These are phyloP conservation scores for Clarias magur DNA, from an alignment of 2,113 vertebrate species.

Conservation along the genomic window DNA sequence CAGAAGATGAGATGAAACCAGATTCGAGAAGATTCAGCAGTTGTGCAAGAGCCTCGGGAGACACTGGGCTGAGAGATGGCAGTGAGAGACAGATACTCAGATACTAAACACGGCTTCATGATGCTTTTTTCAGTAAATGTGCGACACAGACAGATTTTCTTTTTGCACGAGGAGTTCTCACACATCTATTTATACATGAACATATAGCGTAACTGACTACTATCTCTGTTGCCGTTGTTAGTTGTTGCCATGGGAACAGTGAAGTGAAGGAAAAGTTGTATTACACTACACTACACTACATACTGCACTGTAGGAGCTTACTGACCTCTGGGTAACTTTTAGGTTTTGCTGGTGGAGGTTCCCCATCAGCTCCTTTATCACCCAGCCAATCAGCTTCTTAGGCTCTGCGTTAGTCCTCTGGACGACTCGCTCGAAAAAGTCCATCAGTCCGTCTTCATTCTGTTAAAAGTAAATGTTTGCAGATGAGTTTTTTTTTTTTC, in stretches of 20 bases:
- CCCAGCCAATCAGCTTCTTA: slow-evolving; percentile 89
- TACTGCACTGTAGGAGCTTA: neutral
- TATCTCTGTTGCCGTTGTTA: neutral
- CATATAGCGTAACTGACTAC: neutral
- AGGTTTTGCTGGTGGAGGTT: slow-evolving; percentile 82
- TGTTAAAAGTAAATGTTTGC: slow-evolving; percentile 58
- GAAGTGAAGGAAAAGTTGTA: neutral
- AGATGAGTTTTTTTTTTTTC: no score
- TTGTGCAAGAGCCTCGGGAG: slow-evolving; percentile 77
- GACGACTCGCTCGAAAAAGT: slow-evolving; percentile 87
- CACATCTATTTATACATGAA: neutral
- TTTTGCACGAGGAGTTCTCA: neutral
- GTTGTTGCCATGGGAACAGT: neutral
- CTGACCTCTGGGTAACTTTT: slow-evolving; percentile 87
- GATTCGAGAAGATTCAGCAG: slow-evolving; percentile 84
- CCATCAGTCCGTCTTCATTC: slow-evolving; percentile 89
- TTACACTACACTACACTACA: neutral
- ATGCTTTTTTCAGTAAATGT: neutral
- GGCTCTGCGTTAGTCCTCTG: slow-evolving; percentile 81
- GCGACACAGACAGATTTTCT: neutral
- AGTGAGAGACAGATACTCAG: neutral
- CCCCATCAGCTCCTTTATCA: slow-evolving; percentile 83
- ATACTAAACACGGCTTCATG: neutral
- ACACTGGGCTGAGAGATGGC: slow-evolving; percentile 76
- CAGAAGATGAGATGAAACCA: slow-evolving; percentile 81